Evolutionary conservation across 2,888 invertebrate genomes (phyloP).

Genomic region (Lithophane socia): DNA sequence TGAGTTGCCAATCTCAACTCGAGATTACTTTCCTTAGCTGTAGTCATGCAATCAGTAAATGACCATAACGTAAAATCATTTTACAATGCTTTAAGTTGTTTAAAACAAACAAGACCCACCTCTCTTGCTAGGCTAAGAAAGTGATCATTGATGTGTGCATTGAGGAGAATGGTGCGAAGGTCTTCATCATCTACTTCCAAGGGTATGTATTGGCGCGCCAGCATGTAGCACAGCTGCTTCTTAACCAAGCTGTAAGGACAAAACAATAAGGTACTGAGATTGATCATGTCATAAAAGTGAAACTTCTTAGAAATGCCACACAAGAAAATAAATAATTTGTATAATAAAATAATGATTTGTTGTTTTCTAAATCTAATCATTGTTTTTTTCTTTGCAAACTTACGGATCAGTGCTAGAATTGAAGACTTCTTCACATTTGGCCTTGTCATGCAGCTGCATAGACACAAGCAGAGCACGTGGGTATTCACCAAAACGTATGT

Average conservation of each 20-base stretch:
- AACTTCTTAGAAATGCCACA: neutral
- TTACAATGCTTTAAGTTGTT: neutral
- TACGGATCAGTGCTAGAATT: slow-evolving; percentile 95
- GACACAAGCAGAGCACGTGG: slow-evolving; percentile 97
- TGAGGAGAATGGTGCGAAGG: slow-evolving; percentile 97
- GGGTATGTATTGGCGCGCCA: slow-evolving; percentile 98
- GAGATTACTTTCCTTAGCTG: neutral
- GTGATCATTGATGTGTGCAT: slow-evolving; percentile 97
- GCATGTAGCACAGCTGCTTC: slow-evolving; percentile 98
- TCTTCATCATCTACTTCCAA: slow-evolving; percentile 96
- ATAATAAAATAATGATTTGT: neutral
- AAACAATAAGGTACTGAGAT: neutral
- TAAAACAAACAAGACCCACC: slow-evolving; percentile 80
- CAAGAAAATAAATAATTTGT: neutral
- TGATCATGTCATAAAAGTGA: neutral
- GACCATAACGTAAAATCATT: neutral
- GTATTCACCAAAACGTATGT: slow-evolving; percentile 96
- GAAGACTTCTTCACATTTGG: slow-evolving; percentile 96
- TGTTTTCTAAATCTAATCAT: neutral
- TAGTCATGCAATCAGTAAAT: neutral
- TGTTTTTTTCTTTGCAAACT: slow-evolving; percentile 76
- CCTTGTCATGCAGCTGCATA: slow-evolving; percentile 96
- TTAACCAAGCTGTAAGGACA: slow-evolving; percentile 92
- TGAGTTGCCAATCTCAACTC: neutral
- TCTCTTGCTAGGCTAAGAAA: slow-evolving; percentile 98